Evolutionary conservation across 2,797 vertebrate species (phyloP).

Genomic region (Euphonia xanthogaster): DNA sequence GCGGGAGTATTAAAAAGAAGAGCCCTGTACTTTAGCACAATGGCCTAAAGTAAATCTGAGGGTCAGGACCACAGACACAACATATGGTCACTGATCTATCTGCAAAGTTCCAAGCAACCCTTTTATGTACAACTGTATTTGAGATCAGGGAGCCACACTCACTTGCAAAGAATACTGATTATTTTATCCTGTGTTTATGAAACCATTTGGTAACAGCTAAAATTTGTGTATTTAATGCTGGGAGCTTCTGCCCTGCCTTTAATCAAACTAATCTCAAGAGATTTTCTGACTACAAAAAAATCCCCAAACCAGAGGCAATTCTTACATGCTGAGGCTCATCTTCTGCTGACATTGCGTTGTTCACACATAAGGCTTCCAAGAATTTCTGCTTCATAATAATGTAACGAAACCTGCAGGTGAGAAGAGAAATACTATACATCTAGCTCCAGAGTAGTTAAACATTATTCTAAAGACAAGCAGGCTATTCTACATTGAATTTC

Average conservation of each 20-base stretch:
- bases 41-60: background rate
- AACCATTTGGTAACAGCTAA: background rate
- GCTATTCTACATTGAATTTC: background rate
- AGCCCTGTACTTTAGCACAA: background rate
- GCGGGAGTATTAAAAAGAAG: background rate
- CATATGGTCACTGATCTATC: background rate
- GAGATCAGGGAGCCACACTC: background rate
- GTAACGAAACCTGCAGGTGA: slow-evolving; percentile 87
- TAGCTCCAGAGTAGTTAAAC: background rate
- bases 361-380: slow-evolving; percentile 94
- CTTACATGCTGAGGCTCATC: slow-evolving; percentile 93
- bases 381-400: slow-evolving; percentile 96
- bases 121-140: background rate
- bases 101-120: background rate
- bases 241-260: background rate
- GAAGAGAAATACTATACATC: background rate
- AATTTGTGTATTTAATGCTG: background rate
- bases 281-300: background rate
- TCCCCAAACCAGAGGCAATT: slow-evolving; percentile 10
- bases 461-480: background rate
- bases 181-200: background rate
- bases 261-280: background rate
- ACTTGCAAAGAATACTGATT: background rate
- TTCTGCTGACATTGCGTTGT: slow-evolving; percentile 93
- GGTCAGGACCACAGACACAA: background rate